These are phyloP conservation scores for Aromia moschata DNA, from an alignment of 2,888 invertebrate genomes.

Conservation along the genomic window DNA sequence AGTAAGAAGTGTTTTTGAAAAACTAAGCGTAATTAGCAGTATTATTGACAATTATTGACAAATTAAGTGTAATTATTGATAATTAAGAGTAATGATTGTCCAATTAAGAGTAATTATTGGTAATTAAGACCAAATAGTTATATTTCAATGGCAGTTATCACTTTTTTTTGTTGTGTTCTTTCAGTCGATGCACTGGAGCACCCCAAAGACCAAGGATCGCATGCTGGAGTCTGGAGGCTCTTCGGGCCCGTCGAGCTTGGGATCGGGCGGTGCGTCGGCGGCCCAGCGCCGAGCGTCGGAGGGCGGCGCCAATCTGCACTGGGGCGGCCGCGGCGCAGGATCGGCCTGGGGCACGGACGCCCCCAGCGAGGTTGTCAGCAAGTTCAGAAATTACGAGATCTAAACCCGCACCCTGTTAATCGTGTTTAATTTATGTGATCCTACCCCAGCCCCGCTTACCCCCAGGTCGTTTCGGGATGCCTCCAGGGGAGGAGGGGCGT, in stretches of 20 bases:
- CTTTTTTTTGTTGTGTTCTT: no score
- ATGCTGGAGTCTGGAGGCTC: constrained; percentile 77
- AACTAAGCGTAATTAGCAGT: no score
- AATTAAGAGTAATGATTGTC: no score
- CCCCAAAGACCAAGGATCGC: constrained; percentile 88
- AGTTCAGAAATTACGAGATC: constrained; percentile 92
- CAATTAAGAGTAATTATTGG: no score
- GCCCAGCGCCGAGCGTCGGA: constrained; percentile 82
- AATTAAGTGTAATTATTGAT: no score
- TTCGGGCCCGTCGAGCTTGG: constrained; percentile 68
- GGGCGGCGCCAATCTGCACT: constrained; percentile 84
- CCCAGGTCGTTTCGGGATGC: background rate
- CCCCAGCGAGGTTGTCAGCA: constrained; percentile 82
- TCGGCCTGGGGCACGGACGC: constrained; percentile 76
- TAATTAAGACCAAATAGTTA: no score
- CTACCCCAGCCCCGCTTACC: background rate
- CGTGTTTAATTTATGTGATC: background rate
- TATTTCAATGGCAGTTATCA: no score
- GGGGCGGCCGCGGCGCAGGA: constrained; percentile 67
- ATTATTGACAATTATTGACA: no score
- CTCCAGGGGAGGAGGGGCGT: background rate
- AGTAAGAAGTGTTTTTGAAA: no score
- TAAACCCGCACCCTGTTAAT: constrained; percentile 66
- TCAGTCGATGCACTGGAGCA: constrained; percentile 93
- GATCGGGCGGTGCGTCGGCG: constrained; percentile 66